These are phyloP conservation scores for Drosophila pruinosa DNA, from an alignment of 1,140 invertebrate genomes.

Conservation along the genomic window DNA sequence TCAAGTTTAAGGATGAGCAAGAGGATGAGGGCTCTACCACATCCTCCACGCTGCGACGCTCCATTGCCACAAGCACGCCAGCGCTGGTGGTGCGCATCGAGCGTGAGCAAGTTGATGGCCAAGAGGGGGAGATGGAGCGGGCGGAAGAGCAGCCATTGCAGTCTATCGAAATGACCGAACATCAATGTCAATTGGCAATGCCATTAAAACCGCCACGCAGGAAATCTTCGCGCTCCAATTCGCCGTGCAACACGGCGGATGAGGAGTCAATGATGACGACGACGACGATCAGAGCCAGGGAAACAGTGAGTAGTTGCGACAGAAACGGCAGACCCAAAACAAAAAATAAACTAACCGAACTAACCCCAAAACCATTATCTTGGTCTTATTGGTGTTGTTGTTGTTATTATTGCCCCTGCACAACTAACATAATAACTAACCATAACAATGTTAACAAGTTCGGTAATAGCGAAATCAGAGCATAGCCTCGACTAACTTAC, in stretches of 20 bases:
- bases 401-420: slow-evolving; percentile 45
- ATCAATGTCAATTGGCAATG: slow-evolving; percentile 47
- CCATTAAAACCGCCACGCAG: slow-evolving; percentile 72
- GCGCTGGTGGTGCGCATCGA: slow-evolving; percentile 66
- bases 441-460: slow-evolving; percentile 55
- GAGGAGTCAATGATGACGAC: slow-evolving; percentile 21
- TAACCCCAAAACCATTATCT: not conserved
- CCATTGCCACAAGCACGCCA: slow-evolving; percentile 77
- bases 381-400: slow-evolving; percentile 20
- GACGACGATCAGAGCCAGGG: not conserved
- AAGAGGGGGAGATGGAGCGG: not conserved
- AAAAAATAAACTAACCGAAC: slow-evolving; percentile 3
- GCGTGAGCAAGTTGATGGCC: not conserved
- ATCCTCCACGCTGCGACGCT: slow-evolving; percentile 39
- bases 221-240: slow-evolving; percentile 74
- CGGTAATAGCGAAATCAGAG: slow-evolving; percentile 21
- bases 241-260: slow-evolving; percentile 51
- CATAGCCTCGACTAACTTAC: not conserved
- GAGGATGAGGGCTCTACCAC: slow-evolving; percentile 10
- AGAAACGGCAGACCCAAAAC: not conserved
- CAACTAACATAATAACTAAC: slow-evolving; percentile 56
- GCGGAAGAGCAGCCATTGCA: not conserved
- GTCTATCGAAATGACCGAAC: slow-evolving; percentile 46
- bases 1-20: slow-evolving; percentile 59
- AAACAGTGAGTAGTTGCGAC: slow-evolving; percentile 64